Evolutionary conservation across 2,797 vertebrate species (phyloP).

Genomic region (Acridotheres tristis): DNA sequence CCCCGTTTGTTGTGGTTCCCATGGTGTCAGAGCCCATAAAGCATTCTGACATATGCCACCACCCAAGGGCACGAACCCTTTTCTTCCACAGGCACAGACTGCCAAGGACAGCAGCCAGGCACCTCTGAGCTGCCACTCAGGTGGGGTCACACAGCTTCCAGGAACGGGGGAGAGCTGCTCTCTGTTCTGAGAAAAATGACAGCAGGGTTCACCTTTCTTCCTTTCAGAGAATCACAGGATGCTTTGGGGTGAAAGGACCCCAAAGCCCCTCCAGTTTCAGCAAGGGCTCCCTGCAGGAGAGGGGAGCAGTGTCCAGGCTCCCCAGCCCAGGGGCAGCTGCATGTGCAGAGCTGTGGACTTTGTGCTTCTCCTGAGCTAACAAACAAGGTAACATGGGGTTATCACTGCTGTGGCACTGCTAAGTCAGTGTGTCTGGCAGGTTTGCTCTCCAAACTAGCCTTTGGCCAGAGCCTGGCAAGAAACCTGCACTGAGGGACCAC

Average conservation of each 20-base stretch:
- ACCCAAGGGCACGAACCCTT: rapidly evolving
- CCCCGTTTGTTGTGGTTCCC: background rate
- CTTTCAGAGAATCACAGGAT: background rate
- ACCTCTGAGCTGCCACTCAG: background rate
- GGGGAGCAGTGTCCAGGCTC: background rate
- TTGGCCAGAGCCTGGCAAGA: conserved; percentile 19
- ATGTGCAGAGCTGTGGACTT: background rate
- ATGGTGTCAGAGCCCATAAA: background rate
- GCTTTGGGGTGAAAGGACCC: background rate
- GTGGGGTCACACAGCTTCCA: background rate
- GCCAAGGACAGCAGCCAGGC: background rate
- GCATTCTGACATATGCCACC: background rate
- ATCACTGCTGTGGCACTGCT: conserved; percentile 28
- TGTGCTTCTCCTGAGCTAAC: conserved; percentile 9
- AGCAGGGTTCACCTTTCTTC: background rate
- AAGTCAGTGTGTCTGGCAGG: conserved; percentile 26
- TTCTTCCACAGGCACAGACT: background rate
- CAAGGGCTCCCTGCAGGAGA: background rate
- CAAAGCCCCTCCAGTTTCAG: background rate
- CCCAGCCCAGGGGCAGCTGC: background rate
- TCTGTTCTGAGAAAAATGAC: background rate
- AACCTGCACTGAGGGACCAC: rapidly evolving
- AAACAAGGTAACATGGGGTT: conserved; percentile 36
- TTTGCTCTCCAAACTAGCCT: conserved; percentile 62
- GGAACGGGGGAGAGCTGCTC: background rate